A percentile compares a stretch with the other conserved stretches of the same genome.
These are phyloP conservation scores for Melinaea marsaeus DNA, from an alignment of 2,888 invertebrate genomes.

Conservation along the genomic window DNA sequence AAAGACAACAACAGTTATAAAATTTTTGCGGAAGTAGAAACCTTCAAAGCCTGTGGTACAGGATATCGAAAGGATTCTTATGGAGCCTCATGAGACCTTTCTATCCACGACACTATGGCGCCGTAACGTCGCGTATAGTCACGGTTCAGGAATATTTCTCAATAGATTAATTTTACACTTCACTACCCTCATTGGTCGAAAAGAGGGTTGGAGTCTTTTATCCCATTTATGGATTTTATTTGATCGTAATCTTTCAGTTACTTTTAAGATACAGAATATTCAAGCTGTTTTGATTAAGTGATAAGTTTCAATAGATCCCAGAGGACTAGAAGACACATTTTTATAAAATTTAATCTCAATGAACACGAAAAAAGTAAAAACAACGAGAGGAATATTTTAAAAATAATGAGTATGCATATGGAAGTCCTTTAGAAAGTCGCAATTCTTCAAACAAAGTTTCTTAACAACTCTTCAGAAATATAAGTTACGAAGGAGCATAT, in stretches of 20 bases:
- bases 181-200: conserved; percentile 34
- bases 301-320: too few relatives aligned
- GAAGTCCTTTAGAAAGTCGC: too few relatives aligned
- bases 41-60: not conserved
- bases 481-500: too few relatives aligned
- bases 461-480: too few relatives aligned
- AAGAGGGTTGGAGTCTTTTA: not conserved
- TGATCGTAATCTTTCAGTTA: not conserved
- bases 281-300: not conserved
- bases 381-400: too few relatives aligned
- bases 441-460: too few relatives aligned
- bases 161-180: conserved; percentile 51
- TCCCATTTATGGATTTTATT: not conserved
- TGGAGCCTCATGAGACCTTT: conserved; percentile 26
- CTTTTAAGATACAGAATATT: not conserved
- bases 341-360: too few relatives aligned
- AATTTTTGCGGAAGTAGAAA: conserved; percentile 14
- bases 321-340: too few relatives aligned
- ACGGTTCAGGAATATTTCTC: too few relatives aligned
- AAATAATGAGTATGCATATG: too few relatives aligned
- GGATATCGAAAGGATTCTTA: not conserved
- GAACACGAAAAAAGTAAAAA: too few relatives aligned
- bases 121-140: not conserved
- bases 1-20: too few relatives aligned
- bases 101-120: conserved; percentile 24